phyloP scores from a whole-genome alignment of 2,888 invertebrate species.

The Trichopria drosophilae region DNA sequence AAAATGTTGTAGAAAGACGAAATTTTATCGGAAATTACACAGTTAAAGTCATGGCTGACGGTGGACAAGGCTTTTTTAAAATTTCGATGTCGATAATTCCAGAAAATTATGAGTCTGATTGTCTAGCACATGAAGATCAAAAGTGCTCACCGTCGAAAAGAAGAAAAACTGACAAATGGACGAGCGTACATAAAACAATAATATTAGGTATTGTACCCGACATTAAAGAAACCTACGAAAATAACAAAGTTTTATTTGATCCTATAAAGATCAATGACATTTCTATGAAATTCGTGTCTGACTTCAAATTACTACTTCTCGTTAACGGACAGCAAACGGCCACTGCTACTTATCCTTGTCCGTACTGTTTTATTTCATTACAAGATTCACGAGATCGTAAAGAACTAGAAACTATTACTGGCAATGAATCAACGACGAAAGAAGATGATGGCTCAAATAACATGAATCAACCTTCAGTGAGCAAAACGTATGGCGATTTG shows the following conservation, averaged over 20 bases:
- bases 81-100: no score
- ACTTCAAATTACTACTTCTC: conserved; percentile 4
- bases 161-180: neutral
- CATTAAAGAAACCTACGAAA: no score
- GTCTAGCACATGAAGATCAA: neutral
- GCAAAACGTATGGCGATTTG: conserved; percentile 1
- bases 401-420: neutral
- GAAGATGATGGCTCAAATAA: no score
- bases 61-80: no score
- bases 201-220: conserved; percentile 1
- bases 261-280: no score
- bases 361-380: no score
- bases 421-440: neutral
- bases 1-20: no score
- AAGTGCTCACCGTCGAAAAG: neutral
- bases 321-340: conserved; percentile 1
- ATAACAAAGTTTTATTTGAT: neutral
- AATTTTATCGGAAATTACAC: no score
- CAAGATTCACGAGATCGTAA: neutral
- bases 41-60: no score
- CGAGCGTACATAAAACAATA: neutral
- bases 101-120: neutral
- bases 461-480: neutral
- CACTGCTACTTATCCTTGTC: no score
- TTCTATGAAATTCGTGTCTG: no score